A percentile compares a stretch with the other conserved stretches of the same genome.
Evolutionary conservation across 2,113 vertebrate genomes (phyloP).

Genomic region (Elgaria multicarinata): DNA sequence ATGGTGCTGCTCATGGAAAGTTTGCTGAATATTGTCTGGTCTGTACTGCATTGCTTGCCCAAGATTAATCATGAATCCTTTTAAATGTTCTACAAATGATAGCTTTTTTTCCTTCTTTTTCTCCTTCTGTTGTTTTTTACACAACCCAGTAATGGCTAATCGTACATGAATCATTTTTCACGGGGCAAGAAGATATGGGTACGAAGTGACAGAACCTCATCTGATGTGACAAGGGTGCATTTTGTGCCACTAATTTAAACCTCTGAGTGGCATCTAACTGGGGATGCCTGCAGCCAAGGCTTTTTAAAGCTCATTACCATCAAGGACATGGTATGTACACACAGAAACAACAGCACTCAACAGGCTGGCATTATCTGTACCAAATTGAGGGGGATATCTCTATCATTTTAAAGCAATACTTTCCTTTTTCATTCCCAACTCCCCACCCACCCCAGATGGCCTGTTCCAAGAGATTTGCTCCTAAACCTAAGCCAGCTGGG

Average conservation of each 20-base stretch:
- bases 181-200: accelerated
- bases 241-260: neutral
- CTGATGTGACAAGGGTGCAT: conserved; percentile 9
- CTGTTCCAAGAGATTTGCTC: too few relatives aligned
- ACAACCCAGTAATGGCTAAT: neutral
- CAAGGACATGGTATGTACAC: neutral
- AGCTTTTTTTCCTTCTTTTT: neutral
- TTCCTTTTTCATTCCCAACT: neutral
- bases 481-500: neutral
- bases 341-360: neutral
- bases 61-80: neutral
- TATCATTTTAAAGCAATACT: neutral
- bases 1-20: accelerated
- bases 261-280: neutral
- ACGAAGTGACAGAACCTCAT: neutral
- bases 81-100: neutral
- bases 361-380: neutral
- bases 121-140: too few relatives aligned
- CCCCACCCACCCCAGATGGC: neutral
- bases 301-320: neutral
- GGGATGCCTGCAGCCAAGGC: neutral
- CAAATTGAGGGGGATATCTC: too few relatives aligned
- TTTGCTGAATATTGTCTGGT: neutral
- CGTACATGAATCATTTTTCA: neutral
- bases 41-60: accelerated